Evolutionary conservation across 2,113 vertebrate genomes (phyloP), one percentile per base, ranked within the genome.

Genomic region (Gasterosteus nipponicus): DNA sequence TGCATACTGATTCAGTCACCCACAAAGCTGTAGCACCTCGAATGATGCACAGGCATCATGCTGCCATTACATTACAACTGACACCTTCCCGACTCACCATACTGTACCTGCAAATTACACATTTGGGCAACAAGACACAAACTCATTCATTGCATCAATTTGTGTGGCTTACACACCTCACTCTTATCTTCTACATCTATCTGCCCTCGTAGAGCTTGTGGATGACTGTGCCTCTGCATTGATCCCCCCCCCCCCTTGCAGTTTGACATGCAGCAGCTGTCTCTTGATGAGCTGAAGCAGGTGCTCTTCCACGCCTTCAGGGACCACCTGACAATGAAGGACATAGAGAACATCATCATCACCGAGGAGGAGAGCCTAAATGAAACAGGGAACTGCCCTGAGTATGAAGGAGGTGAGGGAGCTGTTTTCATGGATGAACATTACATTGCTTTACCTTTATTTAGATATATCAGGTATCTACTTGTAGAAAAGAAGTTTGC

Each of bases 291-390:
- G 93, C 91, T 99, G 89, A 99, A 99, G 93, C 98, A 99, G 89
- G 96, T 99, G 86, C 95, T 99, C 73, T 99, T 99, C 90, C 96
- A 99, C 0, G 97, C 98, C 87, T 99, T 99, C 93, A 95, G 95
- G 44, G 97, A 99, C 91, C 98, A 99, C 87, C 87, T 99, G 78
- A 99, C 97, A 0, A 99, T 99, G 98, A 99, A 99, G 94, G 97
- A 99, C 94, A 99, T 99, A 0, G 98, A 99, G 93, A 99, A 97
- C 93, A 99, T 99, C 93, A 99, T 99, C 90, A 97, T 97, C 93
- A 99, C 95, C 0, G 98, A 99, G 91, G 98, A 99, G 86, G 98
- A 99, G 92, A 99, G 98, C 86, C 93, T 99, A 89, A 98, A 99
- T 0, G 97, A 99, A 89, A 97, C 94, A 70, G 97, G 96, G 87